Evolutionary conservation across 2,113 vertebrate genomes (phyloP).

Genomic region (Brachionichthys hirsutus): DNA sequence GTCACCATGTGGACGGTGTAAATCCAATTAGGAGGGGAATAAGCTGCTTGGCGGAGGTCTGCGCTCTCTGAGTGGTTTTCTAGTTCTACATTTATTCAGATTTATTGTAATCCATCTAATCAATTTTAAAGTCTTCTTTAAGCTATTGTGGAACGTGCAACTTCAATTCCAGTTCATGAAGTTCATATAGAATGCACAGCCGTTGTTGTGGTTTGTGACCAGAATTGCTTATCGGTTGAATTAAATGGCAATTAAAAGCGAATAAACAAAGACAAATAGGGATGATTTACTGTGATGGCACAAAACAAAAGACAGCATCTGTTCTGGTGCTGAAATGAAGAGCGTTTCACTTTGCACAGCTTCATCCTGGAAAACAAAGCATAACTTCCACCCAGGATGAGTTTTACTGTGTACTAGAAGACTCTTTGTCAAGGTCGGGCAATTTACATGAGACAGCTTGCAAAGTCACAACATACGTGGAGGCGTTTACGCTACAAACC

Average conservation of each 20-base stretch:
- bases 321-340: constrained; percentile 18
- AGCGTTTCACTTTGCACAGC: constrained; percentile 12
- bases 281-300: constrained; percentile 32
- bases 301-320: constrained; percentile 40
- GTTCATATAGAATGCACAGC: no score
- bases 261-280: constrained; percentile 36
- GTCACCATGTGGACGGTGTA: no score
- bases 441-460: neutral
- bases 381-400: neutral
- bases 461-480: no score
- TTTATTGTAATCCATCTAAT: no score
- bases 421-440: constrained; percentile 27
- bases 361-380: constrained; percentile 1
- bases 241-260: constrained; percentile 26
- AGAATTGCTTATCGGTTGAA: neutral
- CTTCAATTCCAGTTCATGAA: neutral
- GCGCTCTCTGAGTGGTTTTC: no score
- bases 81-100: no score
- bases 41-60: no score
- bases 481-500: no score
- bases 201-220: no score
- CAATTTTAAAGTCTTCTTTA: no score
- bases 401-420: neutral
- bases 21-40: no score
- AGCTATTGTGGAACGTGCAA: neutral